Evolutionary conservation across 2,888 invertebrate genomes (phyloP).

Genomic region (Phengaris arion): DNA sequence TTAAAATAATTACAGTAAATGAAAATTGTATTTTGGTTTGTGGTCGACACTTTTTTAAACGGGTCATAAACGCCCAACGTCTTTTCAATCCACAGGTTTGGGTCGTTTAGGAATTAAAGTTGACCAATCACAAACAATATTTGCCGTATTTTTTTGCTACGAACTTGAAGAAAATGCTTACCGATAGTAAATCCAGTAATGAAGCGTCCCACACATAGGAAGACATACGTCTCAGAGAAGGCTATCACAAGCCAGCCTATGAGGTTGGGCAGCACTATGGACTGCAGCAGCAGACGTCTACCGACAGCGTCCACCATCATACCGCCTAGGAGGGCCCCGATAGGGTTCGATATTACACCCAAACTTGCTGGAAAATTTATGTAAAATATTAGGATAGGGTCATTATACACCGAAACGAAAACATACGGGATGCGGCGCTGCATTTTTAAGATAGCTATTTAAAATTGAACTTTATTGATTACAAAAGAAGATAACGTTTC

Average conservation of each 20-base stretch:
- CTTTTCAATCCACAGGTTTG: no score
- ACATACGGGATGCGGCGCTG: no score
- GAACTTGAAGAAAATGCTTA: constrained; percentile 39
- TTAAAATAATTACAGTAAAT: no score
- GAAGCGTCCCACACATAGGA: constrained; percentile 83
- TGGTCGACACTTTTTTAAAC: no score
- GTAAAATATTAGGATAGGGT: background rate
- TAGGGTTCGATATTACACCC: constrained; percentile 85
- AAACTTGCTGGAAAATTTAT: constrained; percentile 77
- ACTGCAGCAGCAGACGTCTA: constrained; percentile 81
- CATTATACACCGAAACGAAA: no score
- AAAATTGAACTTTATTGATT: no score
- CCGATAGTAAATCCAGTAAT: constrained; percentile 85
- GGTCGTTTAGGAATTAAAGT: background rate
- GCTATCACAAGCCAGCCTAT: constrained; percentile 85
- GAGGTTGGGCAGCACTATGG: constrained; percentile 83
- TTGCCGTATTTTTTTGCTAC: background rate
- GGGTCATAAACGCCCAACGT: no score
- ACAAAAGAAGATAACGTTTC: no score
- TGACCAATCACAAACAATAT: background rate
- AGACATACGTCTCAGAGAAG: constrained; percentile 80
- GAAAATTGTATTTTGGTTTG: no score
- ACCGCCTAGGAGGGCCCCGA: constrained; percentile 84
- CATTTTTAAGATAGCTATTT: no score
- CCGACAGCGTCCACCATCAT: constrained; percentile 84